These are phyloP conservation scores for Barypeithes pellucidus DNA, from an alignment of 2,888 invertebrate genomes.

Conservation along the genomic window DNA sequence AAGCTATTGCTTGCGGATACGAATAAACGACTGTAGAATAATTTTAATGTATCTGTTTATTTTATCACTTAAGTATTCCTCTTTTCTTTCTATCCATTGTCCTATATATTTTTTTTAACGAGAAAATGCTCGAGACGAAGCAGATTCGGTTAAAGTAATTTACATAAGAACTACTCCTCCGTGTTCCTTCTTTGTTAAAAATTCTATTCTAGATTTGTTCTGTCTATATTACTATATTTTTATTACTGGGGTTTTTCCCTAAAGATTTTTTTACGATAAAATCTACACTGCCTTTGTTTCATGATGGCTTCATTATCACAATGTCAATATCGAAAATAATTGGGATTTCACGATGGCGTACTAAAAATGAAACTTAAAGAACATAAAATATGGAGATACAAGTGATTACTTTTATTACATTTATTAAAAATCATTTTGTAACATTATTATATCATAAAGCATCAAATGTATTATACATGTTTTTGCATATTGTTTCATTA, in stretches of 20 bases:
- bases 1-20: background rate
- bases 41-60: background rate
- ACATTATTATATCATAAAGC: no score
- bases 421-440: no score
- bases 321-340: conserved; percentile 9
- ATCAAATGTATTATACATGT: no score
- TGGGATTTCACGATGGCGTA: background rate
- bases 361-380: background rate
- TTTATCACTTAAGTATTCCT: no score
- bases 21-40: no score
- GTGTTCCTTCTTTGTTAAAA: no score
- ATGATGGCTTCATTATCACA: conserved; percentile 1
- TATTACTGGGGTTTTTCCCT: background rate
- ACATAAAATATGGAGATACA: background rate
- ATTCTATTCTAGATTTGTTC: background rate
- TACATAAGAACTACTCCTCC: background rate
- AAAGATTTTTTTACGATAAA: background rate
- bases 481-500: no score
- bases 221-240: background rate
- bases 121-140: background rate
- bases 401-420: no score
- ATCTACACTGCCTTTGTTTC: conserved; percentile 4
- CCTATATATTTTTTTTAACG: background rate
- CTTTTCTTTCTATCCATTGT: no score
- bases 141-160: background rate